Base-by-base conservation (phyloP, 2,113 vertebrate genomes). In the Rattus norvegicus region DNA sequence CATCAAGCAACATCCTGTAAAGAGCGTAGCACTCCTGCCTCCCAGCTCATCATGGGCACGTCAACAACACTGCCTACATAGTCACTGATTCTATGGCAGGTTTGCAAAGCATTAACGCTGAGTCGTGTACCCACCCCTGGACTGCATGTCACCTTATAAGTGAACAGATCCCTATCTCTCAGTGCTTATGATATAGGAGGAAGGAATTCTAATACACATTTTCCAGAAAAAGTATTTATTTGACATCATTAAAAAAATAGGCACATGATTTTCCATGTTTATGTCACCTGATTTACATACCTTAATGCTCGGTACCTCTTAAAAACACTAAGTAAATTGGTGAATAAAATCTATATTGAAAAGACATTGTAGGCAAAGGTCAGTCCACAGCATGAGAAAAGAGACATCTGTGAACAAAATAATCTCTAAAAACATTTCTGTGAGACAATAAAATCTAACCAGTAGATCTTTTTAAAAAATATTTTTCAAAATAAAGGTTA, bases 181-280 rank as follows among this genome's bases (percentile, higher is more conserved):
- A 26, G 56, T 59, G 11, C 9, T 72, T 39, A 56, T 4, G 4
- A 49, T 16, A 16, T 30, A 36, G 36, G 19, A n/a, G 36, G 52
- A 95, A 96, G 36, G 54, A 95, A 95, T 69, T 9, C n/a, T 49
- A 70, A 95, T 52, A 81, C 43, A 79, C 30, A 5, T 81, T 79
- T 97, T 97, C 91, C 97, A 84, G 92, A 96, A 97, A 98, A 97
- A 91, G 93, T 96, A 95, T 99, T 99, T 99, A 99, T 98, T 99
- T 67, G 79, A 98, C 96, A 98, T 96, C 77, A 93, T 97, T 99
- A 99, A 97, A 99, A 99, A 99, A 98, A 98, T 98, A 98, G 98
- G 98, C 98, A 98, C 98, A 97, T 92, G 80, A 98, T 97, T 88
- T 96, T 89, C 96, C 56, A 87, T 97, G 91, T 93, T 96, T 94